Conservation (phyloP, 2,113 vertebrate species). For the Andinoacara biseriatus region DNA sequence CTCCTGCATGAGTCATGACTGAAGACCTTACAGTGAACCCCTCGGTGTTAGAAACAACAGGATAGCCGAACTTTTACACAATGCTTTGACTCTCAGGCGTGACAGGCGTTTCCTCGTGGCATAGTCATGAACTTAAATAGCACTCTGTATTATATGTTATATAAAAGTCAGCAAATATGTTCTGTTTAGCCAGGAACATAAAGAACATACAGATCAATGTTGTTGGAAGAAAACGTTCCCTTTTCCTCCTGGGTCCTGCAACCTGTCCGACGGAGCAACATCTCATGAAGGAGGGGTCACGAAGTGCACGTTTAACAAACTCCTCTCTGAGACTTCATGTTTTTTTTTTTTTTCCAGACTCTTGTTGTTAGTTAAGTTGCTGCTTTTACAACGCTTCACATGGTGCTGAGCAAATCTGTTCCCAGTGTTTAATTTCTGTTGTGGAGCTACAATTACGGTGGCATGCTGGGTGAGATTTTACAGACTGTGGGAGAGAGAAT, state of each 20-base stretch:
- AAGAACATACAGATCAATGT: background rate
- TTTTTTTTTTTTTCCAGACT: conserved; percentile 9
- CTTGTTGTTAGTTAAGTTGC: conserved; percentile 19
- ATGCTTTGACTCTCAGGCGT: background rate
- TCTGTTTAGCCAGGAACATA: background rate
- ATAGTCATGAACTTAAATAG: background rate
- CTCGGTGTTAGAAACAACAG: conserved; percentile 19
- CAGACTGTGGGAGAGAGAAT: conserved; percentile 62
- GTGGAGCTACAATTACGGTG: conserved; percentile 63
- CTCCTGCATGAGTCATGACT: background rate
- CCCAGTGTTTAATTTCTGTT: conserved; percentile 62
- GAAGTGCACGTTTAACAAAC: conserved; percentile 55
- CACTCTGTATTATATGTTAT: background rate
- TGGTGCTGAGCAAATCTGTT: conserved; percentile 28
- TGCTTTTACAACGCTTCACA: conserved; percentile 42
- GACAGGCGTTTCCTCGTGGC: background rate
- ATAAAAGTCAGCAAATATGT: conserved; percentile 1
- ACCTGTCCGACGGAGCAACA: background rate
- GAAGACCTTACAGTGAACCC: conserved; percentile 13
- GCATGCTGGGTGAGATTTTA: conserved; percentile 63
- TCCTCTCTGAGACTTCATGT: conserved; percentile 16
- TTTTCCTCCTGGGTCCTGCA: background rate
- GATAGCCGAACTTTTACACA: conserved; percentile 7
- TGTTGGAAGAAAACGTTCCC: background rate
- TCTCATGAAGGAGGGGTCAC: conserved; percentile 16